A percentile compares a stretch with the other conserved stretches of the same genome.
These are phyloP conservation scores for Chaetophractus vellerosus DNA, from an alignment of 2,797 vertebrate genomes.

Conservation along the genomic window DNA sequence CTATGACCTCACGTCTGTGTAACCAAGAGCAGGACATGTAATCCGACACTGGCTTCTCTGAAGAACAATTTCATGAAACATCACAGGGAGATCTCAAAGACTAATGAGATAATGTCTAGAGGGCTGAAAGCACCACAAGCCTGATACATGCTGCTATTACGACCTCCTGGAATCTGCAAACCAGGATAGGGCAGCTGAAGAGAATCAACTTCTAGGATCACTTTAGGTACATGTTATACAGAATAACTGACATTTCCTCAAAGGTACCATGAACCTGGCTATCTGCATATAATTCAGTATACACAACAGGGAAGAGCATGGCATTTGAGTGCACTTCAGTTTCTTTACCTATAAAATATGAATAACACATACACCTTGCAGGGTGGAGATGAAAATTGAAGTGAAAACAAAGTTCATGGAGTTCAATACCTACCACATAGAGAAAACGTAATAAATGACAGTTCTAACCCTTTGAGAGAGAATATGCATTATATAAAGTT, in stretches of 20 bases:
- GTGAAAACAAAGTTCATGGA: conserved; percentile 6
- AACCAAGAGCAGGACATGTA: neutral
- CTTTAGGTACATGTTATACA: neutral
- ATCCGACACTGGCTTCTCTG: conserved; percentile 44
- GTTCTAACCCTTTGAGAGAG: neutral
- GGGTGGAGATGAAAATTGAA: neutral
- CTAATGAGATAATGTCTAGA: conserved; percentile 82
- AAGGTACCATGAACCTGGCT: neutral
- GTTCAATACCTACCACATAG: neutral
- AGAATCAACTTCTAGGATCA: conserved; percentile 1
- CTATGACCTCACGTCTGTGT: neutral
- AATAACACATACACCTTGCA: neutral
- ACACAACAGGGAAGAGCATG: neutral
- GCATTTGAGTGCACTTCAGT: neutral
- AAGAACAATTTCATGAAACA: conserved; percentile 70
- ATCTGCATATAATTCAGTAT: neutral
- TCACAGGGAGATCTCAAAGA: conserved; percentile 73
- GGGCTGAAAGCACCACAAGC: neutral
- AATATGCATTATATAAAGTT: neutral
- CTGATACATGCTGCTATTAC: neutral
- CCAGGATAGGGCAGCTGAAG: neutral
- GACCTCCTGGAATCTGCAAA: conserved; percentile 1
- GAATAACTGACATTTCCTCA: neutral
- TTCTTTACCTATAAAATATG: conserved; percentile 40
- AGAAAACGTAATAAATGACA: conserved; percentile 9